Evolutionary conservation across 2,888 invertebrate genomes (phyloP).

Genomic region (Rotaria magnacalcarata): DNA sequence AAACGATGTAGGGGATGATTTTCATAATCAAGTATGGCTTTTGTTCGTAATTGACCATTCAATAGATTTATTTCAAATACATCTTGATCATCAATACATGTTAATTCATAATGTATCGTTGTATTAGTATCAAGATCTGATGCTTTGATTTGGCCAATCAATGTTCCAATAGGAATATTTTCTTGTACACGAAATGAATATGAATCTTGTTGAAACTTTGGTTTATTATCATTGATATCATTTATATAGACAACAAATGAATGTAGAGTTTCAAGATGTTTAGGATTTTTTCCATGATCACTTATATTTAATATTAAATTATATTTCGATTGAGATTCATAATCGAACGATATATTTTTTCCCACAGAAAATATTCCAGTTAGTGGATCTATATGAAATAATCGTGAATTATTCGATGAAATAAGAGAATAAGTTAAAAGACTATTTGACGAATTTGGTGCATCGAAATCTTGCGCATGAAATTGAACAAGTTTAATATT

Average conservation of each 20-base stretch:
- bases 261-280: not conserved
- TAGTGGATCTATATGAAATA: not conserved
- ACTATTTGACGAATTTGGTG: not conserved
- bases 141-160: slow-evolving; percentile 47
- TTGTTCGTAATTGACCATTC: slow-evolving; percentile 25
- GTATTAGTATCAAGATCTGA: slow-evolving; percentile 48
- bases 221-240: slow-evolving; percentile 49
- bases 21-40: slow-evolving; percentile 25
- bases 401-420: not conserved
- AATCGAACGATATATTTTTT: slow-evolving; percentile 12
- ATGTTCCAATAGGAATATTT: slow-evolving; percentile 45
- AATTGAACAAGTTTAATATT: not conserved
- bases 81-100: slow-evolving; percentile 43
- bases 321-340: not conserved
- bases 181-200: slow-evolving; percentile 48
- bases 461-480: not conserved
- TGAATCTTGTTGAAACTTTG: slow-evolving; percentile 47
- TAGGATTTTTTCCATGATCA: not conserved
- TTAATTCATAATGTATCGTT: slow-evolving; percentile 46
- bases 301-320: slow-evolving; percentile 3
- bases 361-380: not conserved
- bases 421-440: slow-evolving; percentile 4
- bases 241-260: slow-evolving; percentile 47
- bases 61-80: slow-evolving; percentile 47
- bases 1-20: slow-evolving; percentile 40